These are phyloP conservation scores for Phoxinus dragarum DNA, from an alignment of 2,797 vertebrate species.

Conservation along the genomic window DNA sequence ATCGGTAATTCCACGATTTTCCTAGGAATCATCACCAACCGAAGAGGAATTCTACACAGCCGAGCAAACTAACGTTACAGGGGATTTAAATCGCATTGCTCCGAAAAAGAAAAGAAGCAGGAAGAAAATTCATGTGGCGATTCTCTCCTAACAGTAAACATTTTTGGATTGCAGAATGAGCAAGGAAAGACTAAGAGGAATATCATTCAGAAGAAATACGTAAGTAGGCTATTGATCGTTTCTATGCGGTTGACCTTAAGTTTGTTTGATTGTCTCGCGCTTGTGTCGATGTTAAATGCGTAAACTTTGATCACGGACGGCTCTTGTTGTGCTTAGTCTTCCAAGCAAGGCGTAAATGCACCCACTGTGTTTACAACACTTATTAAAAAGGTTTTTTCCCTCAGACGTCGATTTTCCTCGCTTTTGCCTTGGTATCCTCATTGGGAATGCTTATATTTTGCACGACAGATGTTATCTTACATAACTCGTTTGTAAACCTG, in stretches of 20 bases:
- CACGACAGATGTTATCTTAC: neutral
- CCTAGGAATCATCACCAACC: constrained; percentile 70
- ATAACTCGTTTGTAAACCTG: constrained; percentile 22
- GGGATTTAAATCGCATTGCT: constrained; percentile 85
- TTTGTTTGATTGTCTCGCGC: constrained; percentile 17
- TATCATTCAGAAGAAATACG: constrained; percentile 99
- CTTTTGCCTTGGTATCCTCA: neutral
- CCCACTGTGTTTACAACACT: neutral
- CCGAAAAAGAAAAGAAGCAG: constrained; percentile 67
- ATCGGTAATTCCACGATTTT: constrained; percentile 76
- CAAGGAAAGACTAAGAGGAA: constrained; percentile 99
- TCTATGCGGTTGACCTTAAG: constrained; percentile 54
- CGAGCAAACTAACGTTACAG: constrained; percentile 73
- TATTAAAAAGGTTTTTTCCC: neutral
- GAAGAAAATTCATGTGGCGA: constrained; percentile 82
- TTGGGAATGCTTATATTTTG: neutral
- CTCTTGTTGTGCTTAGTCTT: constrained; percentile 5
- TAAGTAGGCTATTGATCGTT: constrained; percentile 78
- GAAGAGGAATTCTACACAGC: constrained; percentile 75
- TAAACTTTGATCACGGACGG: constrained; percentile 75
- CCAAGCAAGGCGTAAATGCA: neutral
- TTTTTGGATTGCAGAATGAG: constrained; percentile 97
- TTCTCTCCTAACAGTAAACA: constrained; percentile 75
- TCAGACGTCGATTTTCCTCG: neutral
- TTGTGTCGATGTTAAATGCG: constrained; percentile 70